phyloP scores from a whole-genome alignment of 2,888 invertebrate species.

The Oligia fasciuncula region DNA sequence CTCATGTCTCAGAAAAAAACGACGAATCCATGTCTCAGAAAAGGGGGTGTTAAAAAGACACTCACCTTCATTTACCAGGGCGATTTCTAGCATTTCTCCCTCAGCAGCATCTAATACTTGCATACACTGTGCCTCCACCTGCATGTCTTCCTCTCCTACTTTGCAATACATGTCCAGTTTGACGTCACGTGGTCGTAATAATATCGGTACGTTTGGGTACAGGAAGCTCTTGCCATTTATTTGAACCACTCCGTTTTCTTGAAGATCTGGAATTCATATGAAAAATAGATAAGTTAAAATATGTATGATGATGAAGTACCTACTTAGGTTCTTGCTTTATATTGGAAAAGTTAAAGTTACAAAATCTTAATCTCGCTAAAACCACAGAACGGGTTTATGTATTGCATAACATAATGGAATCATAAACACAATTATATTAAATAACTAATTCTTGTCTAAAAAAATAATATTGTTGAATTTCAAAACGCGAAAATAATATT shows the following conservation, averaged over 20 bases:
- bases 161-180: constrained; percentile 76
- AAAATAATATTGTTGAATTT: neutral
- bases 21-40: neutral
- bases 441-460: neutral
- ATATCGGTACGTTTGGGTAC: constrained; percentile 90
- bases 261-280: constrained; percentile 73
- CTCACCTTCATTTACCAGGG: constrained; percentile 91
- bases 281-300: neutral
- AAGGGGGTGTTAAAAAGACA: neutral
- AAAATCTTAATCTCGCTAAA: neutral
- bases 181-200: constrained; percentile 87
- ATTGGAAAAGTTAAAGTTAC: neutral
- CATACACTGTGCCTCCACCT: constrained; percentile 87
- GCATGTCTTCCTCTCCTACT: constrained; percentile 79
- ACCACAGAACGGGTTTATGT: neutral
- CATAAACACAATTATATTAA: no score
- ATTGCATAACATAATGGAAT: neutral
- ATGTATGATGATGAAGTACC: neutral
- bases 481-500: neutral
- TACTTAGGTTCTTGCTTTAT: neutral
- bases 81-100: constrained; percentile 89
- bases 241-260: constrained; percentile 84
- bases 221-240: constrained; percentile 91
- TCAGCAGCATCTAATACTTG: constrained; percentile 87
- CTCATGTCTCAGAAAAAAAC: no score